Percentiles rank a stretch among this genome's conserved stretches.
Evolutionary conservation across 2,888 invertebrate species (phyloP).

Genomic region (Ormyrus thymus): DNA sequence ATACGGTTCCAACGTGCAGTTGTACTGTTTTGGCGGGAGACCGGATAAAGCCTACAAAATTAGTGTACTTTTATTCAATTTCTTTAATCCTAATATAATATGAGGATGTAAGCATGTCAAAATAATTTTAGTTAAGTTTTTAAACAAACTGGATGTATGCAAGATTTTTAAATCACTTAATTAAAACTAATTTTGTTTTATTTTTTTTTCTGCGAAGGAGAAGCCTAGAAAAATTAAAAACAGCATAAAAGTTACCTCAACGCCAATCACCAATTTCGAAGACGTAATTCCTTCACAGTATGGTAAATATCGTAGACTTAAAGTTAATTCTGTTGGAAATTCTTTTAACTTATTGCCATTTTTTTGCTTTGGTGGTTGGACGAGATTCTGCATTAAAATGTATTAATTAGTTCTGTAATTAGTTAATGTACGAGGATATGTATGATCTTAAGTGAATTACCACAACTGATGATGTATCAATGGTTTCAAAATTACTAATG

Average conservation of each 20-base stretch:
- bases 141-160: background rate
- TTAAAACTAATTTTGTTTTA: no score
- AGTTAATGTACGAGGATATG: background rate
- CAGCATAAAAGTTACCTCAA: conserved; percentile 65
- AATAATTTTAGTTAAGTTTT: conserved; percentile 43
- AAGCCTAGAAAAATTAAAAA: background rate
- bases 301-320: conserved; percentile 71
- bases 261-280: conserved; percentile 71
- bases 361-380: conserved; percentile 64
- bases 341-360: conserved; percentile 64
- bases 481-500: conserved; percentile 59
- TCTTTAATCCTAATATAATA: background rate
- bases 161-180: background rate
- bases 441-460: conserved; percentile 13
- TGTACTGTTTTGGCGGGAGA: conserved; percentile 75
- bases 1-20: conserved; percentile 73
- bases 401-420: background rate
- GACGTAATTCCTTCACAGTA: conserved; percentile 65
- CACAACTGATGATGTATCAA: conserved; percentile 53
- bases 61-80: no score
- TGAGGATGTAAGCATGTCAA: conserved; percentile 15
- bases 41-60: conserved; percentile 73
- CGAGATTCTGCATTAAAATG: conserved; percentile 47
- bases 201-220: no score
- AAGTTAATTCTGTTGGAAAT: conserved; percentile 71